Conservation (phyloP, 2,888 invertebrate species). For the Cybosia mesomella region DNA sequence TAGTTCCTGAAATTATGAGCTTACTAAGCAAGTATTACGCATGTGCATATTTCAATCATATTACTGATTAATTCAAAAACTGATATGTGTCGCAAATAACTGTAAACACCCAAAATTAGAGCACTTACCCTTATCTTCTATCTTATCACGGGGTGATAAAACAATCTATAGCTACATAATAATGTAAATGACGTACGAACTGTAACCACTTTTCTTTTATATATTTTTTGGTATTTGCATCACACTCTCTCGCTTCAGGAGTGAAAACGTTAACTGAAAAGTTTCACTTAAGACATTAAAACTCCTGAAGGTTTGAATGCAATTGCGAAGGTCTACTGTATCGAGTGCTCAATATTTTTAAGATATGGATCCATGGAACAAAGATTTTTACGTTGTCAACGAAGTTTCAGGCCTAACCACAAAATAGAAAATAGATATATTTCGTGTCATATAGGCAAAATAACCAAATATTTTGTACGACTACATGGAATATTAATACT, state of each 20-base stretch:
- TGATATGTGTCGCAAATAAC: constrained; percentile 9
- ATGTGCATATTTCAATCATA: constrained; percentile 14
- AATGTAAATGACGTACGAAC: constrained; percentile 38
- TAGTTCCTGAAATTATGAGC: constrained; percentile 24
- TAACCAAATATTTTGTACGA: neutral
- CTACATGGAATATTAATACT: too few species aligned
- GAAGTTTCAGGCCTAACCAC: neutral
- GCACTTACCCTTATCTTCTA: constrained; percentile 50
- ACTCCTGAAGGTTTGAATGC: too few species aligned
- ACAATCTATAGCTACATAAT: constrained; percentile 51
- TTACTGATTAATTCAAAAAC: constrained; percentile 31
- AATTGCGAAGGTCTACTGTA: too few species aligned
- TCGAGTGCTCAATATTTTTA: too few species aligned
- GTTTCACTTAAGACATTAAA: too few species aligned
- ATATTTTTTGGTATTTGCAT: constrained; percentile 51
- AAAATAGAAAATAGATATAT: neutral
- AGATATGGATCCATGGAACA: too few species aligned
- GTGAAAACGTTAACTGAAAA: too few species aligned
- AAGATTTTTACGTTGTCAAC: too few species aligned
- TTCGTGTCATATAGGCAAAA: neutral
- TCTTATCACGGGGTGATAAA: constrained; percentile 60
- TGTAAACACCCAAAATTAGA: constrained; percentile 48
- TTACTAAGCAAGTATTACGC: constrained; percentile 31
- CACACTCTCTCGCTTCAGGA: constrained; percentile 5
- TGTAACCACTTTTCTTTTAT: neutral